Evolutionary conservation across 2,113 vertebrate genomes (phyloP).

Genomic region (Amazona vittata): DNA sequence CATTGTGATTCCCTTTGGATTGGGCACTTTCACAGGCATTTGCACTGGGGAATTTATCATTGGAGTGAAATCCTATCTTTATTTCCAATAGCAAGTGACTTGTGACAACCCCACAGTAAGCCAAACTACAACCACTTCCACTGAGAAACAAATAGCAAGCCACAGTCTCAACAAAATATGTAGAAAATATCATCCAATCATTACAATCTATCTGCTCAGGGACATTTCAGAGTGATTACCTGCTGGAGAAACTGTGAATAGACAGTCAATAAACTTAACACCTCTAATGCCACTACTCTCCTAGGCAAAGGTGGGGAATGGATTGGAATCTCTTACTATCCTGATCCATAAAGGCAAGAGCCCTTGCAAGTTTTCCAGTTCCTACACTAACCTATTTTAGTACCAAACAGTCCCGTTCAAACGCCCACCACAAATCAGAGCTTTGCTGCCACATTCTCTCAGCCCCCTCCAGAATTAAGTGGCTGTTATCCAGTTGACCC

Average conservation of each 20-base stretch:
- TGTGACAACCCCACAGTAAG: neutral
- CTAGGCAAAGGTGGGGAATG: neutral
- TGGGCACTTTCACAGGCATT: neutral
- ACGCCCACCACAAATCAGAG: conserved; percentile 10
- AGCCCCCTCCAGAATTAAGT: conserved; percentile 18
- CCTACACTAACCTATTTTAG: conserved; percentile 40
- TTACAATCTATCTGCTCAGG: neutral
- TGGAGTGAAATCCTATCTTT: neutral
- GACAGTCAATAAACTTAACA: neutral
- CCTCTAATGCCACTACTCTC: neutral
- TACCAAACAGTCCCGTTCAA: conserved; percentile 34
- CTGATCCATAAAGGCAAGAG: conserved; percentile 21
- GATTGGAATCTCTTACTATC: neutral
- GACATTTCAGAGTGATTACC: neutral
- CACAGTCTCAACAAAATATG: neutral
- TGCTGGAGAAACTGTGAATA: neutral
- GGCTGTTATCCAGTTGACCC: conserved; percentile 22
- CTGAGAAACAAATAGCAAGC: neutral
- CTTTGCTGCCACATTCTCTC: conserved; percentile 42
- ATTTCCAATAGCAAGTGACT: neutral
- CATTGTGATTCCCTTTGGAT: neutral
- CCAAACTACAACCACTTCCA: neutral
- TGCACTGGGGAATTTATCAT: neutral
- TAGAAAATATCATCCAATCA: neutral
- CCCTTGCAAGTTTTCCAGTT: conserved; percentile 27